Base-by-base conservation (phyloP, 2,888 invertebrate genomes). In the Agriopis leucophaearia region DNA sequence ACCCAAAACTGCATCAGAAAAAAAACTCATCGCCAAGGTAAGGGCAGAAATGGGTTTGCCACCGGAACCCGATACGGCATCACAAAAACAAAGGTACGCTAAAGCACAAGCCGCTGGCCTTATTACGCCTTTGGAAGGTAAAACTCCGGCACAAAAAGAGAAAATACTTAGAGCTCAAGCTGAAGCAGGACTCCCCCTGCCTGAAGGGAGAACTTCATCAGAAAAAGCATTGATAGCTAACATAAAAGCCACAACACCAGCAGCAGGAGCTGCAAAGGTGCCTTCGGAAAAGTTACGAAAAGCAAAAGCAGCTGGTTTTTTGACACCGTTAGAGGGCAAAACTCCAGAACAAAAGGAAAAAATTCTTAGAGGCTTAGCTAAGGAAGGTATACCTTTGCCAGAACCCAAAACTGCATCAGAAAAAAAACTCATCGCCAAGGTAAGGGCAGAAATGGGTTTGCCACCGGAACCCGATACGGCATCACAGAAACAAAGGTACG, bases 311-410 rank as follows among this genome's bases (percentile, higher is more conserved):
- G 78, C 77, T 16, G 83, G 81, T 5, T n/a, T 78, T 0, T 1
- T 81, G 79, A 73, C 73, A n/a, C 79, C 79, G 12, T 47, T 78
- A n/a, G 74, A 78, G 68, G 77, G 76, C 15, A 79, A 78, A 70
- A 59, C 74, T 13, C 44, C 65, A 9, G 58, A 64, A 16, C 67
- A 81, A 51, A 81, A 60, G 73, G 56, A 56, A n/a, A 56, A 56
- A 56, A 56, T 83, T 27, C 35, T 83, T 0, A 75, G 51, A 67
- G 78, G 60, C 2, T 74, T 79, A 71, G 74, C 77, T 18, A 72
- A 71, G 18, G 36, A 69, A 36, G 82, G 81, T 0, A 50, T 82
- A 75, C 75, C 78, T 13, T 7, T 50, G 10, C 77, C 81, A 9
- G 76, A 74, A 69, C 75, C 78, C 3, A 75, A 70, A 70, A 71